phyloP scores from a whole-genome alignment of 2,888 invertebrate species.

The Cephus pygmeus region DNA sequence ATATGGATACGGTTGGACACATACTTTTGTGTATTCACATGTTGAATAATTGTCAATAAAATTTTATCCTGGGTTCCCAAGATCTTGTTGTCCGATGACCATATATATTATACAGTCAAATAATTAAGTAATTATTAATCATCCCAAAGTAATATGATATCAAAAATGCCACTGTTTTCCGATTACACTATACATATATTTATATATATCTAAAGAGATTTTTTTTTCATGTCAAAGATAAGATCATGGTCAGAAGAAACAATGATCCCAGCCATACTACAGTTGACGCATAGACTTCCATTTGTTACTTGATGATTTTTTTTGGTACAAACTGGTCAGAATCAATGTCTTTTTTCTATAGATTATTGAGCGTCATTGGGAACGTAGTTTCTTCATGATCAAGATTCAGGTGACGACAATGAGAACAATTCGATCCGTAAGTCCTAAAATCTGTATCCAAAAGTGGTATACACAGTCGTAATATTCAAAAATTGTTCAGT shows the following conservation, averaged over 20 bases:
- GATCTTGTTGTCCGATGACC: background rate
- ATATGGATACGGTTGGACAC: slow-evolving; percentile 20
- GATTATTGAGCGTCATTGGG: background rate
- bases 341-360: background rate
- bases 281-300: background rate
- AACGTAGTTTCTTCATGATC: background rate
- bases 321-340: background rate
- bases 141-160: slow-evolving; percentile 3
- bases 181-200: slow-evolving; percentile 40
- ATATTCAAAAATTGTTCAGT: background rate
- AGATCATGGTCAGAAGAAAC: slow-evolving; percentile 10
- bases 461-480: background rate
- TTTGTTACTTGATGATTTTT: too few relatives aligned
- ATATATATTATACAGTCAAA: background rate
- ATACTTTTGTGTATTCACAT: background rate
- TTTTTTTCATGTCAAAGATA: slow-evolving; percentile 32
- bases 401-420: background rate
- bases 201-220: slow-evolving; percentile 46
- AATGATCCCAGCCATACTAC: background rate
- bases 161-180: slow-evolving; percentile 26
- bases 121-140: background rate
- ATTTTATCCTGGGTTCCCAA: background rate
- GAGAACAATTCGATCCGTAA: background rate
- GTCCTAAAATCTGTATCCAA: background rate
- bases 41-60: background rate